Conservation (phyloP, 2,113 vertebrate genomes). For the Natator depressus region DNA sequence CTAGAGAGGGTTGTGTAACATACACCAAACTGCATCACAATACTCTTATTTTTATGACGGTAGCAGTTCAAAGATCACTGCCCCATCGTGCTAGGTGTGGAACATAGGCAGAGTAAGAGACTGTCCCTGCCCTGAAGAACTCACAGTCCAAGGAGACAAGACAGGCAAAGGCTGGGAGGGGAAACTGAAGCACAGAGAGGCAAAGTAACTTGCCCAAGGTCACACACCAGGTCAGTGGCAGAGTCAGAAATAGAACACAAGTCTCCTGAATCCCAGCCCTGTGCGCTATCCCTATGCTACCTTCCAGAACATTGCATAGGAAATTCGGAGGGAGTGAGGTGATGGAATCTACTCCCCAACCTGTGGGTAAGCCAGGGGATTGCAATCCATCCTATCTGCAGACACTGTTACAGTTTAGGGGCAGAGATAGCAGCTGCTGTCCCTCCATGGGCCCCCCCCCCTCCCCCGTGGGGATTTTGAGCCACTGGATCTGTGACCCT, state of each 20-base stretch:
- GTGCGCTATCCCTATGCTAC: not conserved
- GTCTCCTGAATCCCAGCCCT: not conserved
- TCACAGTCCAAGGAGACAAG: not conserved
- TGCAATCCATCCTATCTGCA: not conserved
- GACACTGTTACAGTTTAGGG: constrained; percentile 23
- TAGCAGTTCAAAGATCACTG: not conserved
- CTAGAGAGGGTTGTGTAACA: not conserved
- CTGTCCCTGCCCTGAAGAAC: not conserved
- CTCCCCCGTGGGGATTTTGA: too few species aligned
- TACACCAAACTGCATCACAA: not conserved
- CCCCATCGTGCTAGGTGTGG: not conserved
- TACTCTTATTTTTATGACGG: not conserved
- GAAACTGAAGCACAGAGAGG: not conserved
- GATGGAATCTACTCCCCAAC: not conserved
- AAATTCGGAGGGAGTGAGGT: too few species aligned
- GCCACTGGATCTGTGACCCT: too few species aligned
- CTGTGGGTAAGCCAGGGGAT: not conserved
- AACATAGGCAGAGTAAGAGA: not conserved
- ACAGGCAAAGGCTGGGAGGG: not conserved
- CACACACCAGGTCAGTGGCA: not conserved
- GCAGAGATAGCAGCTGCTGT: constrained; percentile 48
- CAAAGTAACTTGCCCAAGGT: not conserved
- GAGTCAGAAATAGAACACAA: not conserved
- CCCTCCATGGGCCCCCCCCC: too few species aligned
- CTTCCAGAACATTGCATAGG: not conserved